Conservation (phyloP, 2,113 vertebrate genomes). For the Pterophyllum scalare region DNA sequence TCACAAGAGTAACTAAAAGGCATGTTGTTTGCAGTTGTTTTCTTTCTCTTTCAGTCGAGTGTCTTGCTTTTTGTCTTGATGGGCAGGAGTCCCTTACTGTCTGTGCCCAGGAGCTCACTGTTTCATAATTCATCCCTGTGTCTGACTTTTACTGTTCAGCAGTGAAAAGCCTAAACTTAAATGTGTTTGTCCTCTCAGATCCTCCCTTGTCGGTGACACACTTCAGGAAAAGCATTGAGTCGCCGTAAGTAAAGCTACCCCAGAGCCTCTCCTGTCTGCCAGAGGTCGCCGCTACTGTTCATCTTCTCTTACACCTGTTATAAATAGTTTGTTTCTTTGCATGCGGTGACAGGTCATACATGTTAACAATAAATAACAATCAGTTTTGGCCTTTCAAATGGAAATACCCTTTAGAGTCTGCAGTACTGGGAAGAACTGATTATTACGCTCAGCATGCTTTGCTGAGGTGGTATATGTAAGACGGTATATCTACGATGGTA, state of each 20-base stretch:
- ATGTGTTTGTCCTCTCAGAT: slow-evolving; percentile 84
- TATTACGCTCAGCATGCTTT: background rate
- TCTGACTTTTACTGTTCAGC: slow-evolving; percentile 2
- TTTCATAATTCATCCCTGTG: background rate
- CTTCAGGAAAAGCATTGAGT: slow-evolving; percentile 99
- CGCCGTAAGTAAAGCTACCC: slow-evolving; percentile 90
- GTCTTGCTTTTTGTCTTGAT: background rate
- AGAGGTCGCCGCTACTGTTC: slow-evolving; percentile 43
- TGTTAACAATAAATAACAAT: background rate
- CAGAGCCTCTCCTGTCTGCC: slow-evolving; percentile 37
- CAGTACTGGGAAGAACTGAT: background rate
- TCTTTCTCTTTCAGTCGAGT: background rate
- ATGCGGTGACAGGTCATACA: background rate
- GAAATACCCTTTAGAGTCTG: background rate
- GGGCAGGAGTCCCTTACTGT: background rate
- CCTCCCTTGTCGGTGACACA: slow-evolving; percentile 99
- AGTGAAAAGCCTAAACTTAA: slow-evolving; percentile 36
- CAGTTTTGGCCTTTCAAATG: background rate
- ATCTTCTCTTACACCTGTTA: slow-evolving; percentile 40
- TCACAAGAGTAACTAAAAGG: accelerated
- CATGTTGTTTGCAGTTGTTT: background rate
- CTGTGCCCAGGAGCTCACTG: background rate
- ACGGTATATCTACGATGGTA: background rate
- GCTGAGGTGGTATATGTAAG: background rate
- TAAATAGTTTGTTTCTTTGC: background rate